Base-by-base conservation (phyloP, 2,888 invertebrate genomes). In the Drosophila heteroneura region DNA sequence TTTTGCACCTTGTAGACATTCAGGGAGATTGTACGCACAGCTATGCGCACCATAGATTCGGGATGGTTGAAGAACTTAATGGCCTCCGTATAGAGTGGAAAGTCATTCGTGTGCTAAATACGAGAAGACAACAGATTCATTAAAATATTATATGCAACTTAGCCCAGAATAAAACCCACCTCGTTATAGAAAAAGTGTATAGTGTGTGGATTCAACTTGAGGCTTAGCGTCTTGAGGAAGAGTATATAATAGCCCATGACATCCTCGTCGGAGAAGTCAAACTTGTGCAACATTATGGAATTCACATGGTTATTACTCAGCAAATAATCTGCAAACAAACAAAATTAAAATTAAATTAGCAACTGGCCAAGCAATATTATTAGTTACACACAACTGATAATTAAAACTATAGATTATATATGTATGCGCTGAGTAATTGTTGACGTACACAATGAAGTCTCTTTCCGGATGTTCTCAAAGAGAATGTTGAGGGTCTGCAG, bases 121-220 rank as follows among this genome's bases (percentile, higher is more conserved):
- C 28, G 5, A 22, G 65, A 39, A 51, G 7, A 39, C 4, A 32
- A 4, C 1, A 5, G 3, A 57, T 37, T 44, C 32, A 56, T 22
- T 35, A 0, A 35, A 5, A 2, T 54, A 16, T 32, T 7, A 16
- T 35, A 28, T 37, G 2, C 1, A 57, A 47, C 14, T 1, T 39
- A 16, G 14, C 44, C 5, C 12, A 5, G 10, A 3, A 26, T 3
- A n/a, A 1, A 2, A 19, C 70, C 62, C 70, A 93, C 93, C 91
- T 99, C 99, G 94, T 99, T 99, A 93, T 99, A 99, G 94, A 99
- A 99, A 94, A 99, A 99, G 94, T 99, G 99, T 92, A 99, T 99
- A 2, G 99, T 99, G 92, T 99, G 98, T 79, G 97, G 96, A 94
- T 99, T 99, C 61, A 99, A 94, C 94, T 99, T 99, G 67, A 99